Percentiles rank a stretch among this genome's conserved stretches.
These are phyloP conservation scores for Plemyria rubiginata DNA, from an alignment of 2,888 invertebrate genomes.

Conservation along the genomic window DNA sequence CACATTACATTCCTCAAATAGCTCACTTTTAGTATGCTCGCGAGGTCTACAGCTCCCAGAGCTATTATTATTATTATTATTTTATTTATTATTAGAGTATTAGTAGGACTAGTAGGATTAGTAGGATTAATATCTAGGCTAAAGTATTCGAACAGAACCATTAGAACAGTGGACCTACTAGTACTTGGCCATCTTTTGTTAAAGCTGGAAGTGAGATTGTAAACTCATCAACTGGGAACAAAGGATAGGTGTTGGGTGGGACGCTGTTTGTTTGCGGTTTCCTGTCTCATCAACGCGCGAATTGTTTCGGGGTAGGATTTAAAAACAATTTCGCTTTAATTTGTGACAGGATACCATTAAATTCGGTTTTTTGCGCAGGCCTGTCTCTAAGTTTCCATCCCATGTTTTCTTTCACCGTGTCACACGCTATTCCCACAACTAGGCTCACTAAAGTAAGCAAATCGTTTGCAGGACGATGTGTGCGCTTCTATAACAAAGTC, in stretches of 20 bases:
- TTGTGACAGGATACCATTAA: slow-evolving; percentile 1
- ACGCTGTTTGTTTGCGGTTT: slow-evolving; percentile 22
- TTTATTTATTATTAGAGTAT: no score
- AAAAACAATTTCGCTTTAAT: slow-evolving; percentile 19
- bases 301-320: slow-evolving; percentile 21
- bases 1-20: no score
- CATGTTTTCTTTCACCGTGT: no score
- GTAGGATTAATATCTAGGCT: no score
- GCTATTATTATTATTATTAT: no score
- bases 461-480: no score
- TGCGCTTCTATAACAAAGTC: no score
- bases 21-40: no score
- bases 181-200: slow-evolving; percentile 7
- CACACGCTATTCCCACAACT: no score
- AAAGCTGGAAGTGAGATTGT: slow-evolving; percentile 16
- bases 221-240: slow-evolving; percentile 27
- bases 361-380: not conserved
- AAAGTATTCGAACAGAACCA: not conserved
- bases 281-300: slow-evolving; percentile 21
- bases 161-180: not conserved
- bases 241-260: slow-evolving; percentile 26
- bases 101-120: no score
- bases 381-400: not conserved
- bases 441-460: no score
- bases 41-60: no score